These are phyloP conservation scores for Aulostomus chinensis DNA, from an alignment of 2,797 vertebrate species.

Conservation along the genomic window DNA sequence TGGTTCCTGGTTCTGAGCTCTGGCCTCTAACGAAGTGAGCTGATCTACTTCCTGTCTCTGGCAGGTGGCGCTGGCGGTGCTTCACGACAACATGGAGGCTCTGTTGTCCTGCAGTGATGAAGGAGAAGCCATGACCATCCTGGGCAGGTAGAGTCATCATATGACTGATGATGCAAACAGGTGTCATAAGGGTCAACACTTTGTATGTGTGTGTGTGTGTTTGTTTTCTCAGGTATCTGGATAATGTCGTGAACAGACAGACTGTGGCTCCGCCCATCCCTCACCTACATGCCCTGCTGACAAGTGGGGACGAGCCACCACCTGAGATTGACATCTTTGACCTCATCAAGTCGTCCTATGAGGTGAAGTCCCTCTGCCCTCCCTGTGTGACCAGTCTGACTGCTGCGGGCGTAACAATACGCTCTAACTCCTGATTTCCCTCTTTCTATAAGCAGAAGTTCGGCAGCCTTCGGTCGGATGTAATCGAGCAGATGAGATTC, in stretches of 20 bases:
- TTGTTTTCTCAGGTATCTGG: constrained; percentile 85
- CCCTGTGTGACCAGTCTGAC: neutral
- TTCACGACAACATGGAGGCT: constrained; percentile 92
- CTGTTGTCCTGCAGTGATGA: constrained; percentile 90
- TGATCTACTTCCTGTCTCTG: neutral
- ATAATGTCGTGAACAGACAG: constrained; percentile 93
- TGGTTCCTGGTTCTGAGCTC: no score
- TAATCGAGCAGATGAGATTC: constrained; percentile 98
- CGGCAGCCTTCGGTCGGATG: constrained; percentile 87
- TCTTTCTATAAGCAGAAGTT: constrained; percentile 83
- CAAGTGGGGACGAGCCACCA: constrained; percentile 88
- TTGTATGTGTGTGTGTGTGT: neutral
- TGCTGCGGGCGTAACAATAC: neutral
- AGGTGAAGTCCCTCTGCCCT: no score
- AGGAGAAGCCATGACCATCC: constrained; percentile 97
- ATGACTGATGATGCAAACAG: no score
- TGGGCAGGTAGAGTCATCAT: constrained; percentile 97
- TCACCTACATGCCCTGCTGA: constrained; percentile 90
- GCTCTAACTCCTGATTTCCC: neutral
- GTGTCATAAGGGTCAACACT: no score
- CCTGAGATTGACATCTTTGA: constrained; percentile 91
- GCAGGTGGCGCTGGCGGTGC: constrained; percentile 91
- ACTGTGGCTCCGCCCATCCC: constrained; percentile 88
- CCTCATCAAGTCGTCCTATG: constrained; percentile 92
- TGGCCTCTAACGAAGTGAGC: no score